Evolutionary conservation across 2,888 invertebrate genomes (phyloP).

Genomic region (Therioaphis trifolii): DNA sequence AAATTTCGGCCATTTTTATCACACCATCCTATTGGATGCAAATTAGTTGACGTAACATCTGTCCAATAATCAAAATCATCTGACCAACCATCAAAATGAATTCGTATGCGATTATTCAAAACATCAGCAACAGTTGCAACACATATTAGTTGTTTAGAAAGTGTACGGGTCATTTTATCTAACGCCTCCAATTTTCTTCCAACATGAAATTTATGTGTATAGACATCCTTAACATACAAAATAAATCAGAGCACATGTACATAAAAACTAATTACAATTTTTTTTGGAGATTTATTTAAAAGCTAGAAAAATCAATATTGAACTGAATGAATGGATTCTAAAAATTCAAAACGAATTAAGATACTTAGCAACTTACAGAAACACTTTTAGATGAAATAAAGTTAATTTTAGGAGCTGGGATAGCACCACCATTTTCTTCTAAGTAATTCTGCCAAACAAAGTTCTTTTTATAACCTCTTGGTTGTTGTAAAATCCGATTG

Average conservation of each 20-base stretch:
- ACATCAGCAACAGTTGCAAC: constrained; percentile 77
- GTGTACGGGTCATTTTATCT: constrained; percentile 15
- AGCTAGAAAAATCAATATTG: neutral
- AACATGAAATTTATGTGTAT: constrained; percentile 60
- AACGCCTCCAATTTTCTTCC: constrained; percentile 68
- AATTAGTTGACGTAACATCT: constrained; percentile 88
- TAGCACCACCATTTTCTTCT: neutral
- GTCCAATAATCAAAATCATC: constrained; percentile 96
- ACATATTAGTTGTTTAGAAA: constrained; percentile 20
- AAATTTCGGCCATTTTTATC: constrained; percentile 81
- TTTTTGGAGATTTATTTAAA: neutral
- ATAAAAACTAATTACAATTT: no score
- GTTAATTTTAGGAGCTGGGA: constrained; percentile 9
- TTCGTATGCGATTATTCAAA: constrained; percentile 85
- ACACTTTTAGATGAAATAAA: neutral
- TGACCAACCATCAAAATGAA: constrained; percentile 97
- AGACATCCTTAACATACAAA: neutral
- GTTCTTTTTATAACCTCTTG: constrained; percentile 73
- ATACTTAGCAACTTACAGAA: neutral
- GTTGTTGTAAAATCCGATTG: constrained; percentile 81
- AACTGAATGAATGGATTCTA: neutral
- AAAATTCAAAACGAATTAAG: neutral
- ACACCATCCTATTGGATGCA: constrained; percentile 95
- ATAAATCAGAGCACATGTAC: neutral
- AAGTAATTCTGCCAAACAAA: neutral